Percentiles rank a stretch among this genome's conserved stretches.
Evolutionary conservation across 1,140 invertebrate genomes (phyloP).

Genomic region (Pygmarrhopalites habei): DNA sequence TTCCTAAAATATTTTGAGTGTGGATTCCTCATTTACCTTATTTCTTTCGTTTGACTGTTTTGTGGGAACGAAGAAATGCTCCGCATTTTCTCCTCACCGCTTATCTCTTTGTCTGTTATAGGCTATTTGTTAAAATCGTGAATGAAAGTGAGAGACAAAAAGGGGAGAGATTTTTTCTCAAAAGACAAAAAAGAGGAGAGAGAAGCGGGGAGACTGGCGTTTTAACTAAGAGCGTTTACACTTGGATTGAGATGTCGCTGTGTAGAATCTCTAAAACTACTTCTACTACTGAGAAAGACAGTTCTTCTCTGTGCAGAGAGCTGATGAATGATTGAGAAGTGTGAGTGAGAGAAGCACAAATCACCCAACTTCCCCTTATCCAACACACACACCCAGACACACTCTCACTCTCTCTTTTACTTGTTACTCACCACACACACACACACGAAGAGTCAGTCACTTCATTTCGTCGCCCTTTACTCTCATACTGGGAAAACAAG

Average conservation of each 20-base stretch:
- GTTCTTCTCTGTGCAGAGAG: background rate
- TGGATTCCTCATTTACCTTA: background rate
- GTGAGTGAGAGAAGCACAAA: background rate
- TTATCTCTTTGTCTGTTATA: background rate
- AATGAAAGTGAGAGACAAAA: background rate
- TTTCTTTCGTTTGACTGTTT: background rate
- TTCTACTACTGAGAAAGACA: too few relatives aligned
- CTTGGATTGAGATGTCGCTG: conserved; percentile 4
- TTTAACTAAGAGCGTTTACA: background rate
- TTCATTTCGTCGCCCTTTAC: too few relatives aligned
- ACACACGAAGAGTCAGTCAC: too few relatives aligned
- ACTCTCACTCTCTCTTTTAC: too few relatives aligned
- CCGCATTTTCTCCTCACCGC: background rate
- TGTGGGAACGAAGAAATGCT: background rate
- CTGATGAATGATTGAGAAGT: conserved; percentile 7
- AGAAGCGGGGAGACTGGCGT: too few relatives aligned
- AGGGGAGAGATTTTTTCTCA: background rate
- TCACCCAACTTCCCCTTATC: conserved; percentile 6
- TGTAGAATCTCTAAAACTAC: too few relatives aligned
- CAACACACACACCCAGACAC: too few relatives aligned
- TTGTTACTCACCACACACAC: too few relatives aligned
- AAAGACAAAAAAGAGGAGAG: too few relatives aligned
- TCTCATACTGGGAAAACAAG: too few relatives aligned
- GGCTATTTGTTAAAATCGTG: background rate
- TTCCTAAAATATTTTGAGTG: background rate